A percentile compares a stretch with the other conserved stretches of the same genome.
Conservation (phyloP, 1,140 invertebrate genomes). For the Monochamus saltuarius region DNA sequence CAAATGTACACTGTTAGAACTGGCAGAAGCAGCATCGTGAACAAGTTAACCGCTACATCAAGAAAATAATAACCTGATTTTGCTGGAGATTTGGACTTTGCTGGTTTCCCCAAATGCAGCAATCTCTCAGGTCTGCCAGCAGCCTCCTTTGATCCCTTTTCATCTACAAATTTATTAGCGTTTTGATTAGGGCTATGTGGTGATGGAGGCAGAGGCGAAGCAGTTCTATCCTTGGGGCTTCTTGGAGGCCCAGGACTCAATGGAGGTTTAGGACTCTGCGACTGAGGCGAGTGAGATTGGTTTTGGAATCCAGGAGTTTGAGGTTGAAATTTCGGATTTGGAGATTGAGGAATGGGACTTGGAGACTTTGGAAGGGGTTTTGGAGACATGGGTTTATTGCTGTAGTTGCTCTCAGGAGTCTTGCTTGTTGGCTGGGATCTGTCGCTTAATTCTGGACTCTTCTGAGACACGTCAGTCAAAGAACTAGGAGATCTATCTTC, state of each 20-base stretch:
- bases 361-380: no score
- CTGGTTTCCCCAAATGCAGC: slow-evolving; percentile 16
- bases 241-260: no score
- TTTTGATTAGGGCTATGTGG: no score
- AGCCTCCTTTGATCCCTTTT: slow-evolving; percentile 6
- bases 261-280: no score
- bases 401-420: background rate
- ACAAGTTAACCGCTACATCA: slow-evolving; percentile 8
- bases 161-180: background rate
- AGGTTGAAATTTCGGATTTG: no score
- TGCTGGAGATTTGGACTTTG: slow-evolving; percentile 24
- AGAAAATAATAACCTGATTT: slow-evolving; percentile 36
- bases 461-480: slow-evolving; percentile 20
- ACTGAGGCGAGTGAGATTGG: no score
- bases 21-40: background rate
- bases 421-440: slow-evolving; percentile 16
- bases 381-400: background rate
- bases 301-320: no score
- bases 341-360: no score
- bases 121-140: background rate
- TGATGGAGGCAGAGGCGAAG: no score
- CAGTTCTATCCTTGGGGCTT: no score
- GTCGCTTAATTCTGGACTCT: slow-evolving; percentile 18
- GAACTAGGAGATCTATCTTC: slow-evolving; percentile 25
- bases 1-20: slow-evolving; percentile 29